Conservation (phyloP, 2,113 vertebrate species). For the Carassius carassius region DNA sequence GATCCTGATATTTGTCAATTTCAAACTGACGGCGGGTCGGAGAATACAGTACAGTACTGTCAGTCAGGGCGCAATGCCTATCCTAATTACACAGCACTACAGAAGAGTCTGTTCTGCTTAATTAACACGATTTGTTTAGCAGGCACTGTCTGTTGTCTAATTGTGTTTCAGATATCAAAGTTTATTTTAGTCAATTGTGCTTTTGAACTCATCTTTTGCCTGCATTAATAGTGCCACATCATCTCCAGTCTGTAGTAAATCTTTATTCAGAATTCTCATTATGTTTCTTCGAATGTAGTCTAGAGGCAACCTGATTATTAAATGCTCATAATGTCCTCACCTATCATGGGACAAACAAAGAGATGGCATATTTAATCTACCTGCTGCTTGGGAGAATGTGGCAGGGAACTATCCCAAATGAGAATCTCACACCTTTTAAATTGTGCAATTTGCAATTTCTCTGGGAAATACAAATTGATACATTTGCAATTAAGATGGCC, state of each 20-base stretch:
- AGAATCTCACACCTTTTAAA: not conserved
- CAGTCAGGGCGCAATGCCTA: not conserved
- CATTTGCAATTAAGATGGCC: slow-evolving; percentile 6
- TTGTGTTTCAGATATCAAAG: not conserved
- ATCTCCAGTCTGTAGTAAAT: not conserved
- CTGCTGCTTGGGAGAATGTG: not conserved
- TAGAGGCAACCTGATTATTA: not conserved
- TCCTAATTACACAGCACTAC: slow-evolving; percentile 13
- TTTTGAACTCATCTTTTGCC: not conserved
- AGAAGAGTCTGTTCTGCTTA: slow-evolving; percentile 23
- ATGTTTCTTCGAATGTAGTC: slow-evolving; percentile 9
- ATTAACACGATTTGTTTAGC: slow-evolving; percentile 19
- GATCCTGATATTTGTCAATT: slow-evolving; percentile 9
- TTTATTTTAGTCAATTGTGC: not conserved
- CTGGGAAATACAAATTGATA: not conserved
- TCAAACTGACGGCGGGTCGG: not conserved
- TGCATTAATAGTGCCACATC: not conserved
- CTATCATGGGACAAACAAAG: not conserved
- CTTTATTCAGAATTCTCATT: not conserved
- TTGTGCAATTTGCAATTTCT: not conserved
- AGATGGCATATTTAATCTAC: not conserved
- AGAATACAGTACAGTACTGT: slow-evolving; percentile 17
- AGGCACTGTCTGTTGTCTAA: slow-evolving; percentile 17
- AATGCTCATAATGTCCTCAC: not conserved
- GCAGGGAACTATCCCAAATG: not conserved